Base-by-base conservation (phyloP, 2,888 invertebrate species). In the Alviniconcha strummeri region DNA sequence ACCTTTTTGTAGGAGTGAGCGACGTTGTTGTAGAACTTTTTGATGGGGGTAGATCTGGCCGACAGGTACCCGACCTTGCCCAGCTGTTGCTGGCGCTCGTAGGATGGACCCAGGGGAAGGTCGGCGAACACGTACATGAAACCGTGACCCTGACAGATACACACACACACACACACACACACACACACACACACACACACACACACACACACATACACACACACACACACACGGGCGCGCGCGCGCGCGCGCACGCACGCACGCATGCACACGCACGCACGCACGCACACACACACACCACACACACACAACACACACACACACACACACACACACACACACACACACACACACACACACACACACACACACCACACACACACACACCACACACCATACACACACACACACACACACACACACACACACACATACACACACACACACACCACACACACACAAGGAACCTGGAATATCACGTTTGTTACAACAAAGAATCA, bases 1-100 rank as follows among this genome's bases (percentile, higher is more conserved):
- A 88, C 88, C 57, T 71, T 15, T 6, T 19, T 57, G 67, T 89
- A 84, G 9, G 88, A 88, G 69, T 89, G 89, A 5, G 86, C 88
- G 9, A 87, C 86, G 81, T 89, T 89, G 81, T 87, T 88, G 54
- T 81, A 75, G 79, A 89, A 88, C 52, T 84, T 81, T 8, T 77
- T 76, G 11, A 89, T 80, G 71, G 80, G 80, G 17, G 87, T 85
- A 36, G 75, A 76, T 54, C 81, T 82, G 15, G 89, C 87, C 55
- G 86, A 69, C 56, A 55, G 56, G 11, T n/a, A n/a, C 0, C 36
- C 36, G 85, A 71, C 84, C 69, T 19, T 56, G 60, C 52, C 76
- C 82, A 87, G 85, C 8, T 74, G 81, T n/a, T 64, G 17, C 74
- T 87, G 75, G 82, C 81, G 52, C 67, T 77, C 19, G 74, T 77